phyloP scores from a whole-genome alignment of 2,888 invertebrate species.

The Habroteleia sp. region DNA sequence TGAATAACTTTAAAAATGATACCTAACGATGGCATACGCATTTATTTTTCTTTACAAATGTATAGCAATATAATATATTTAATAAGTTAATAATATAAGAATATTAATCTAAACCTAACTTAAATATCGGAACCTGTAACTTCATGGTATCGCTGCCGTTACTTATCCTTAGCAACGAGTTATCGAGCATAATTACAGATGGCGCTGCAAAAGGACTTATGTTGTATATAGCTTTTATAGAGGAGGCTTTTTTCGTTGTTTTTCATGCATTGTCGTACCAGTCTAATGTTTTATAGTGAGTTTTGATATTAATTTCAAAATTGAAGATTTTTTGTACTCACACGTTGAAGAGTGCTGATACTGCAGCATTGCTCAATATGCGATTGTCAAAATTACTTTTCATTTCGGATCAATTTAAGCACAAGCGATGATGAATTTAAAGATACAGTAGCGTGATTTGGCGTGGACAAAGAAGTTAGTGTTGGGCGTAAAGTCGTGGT shows the following conservation, averaged over 20 bases:
- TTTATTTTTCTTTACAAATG: too few relatives aligned
- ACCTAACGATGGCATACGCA: too few relatives aligned
- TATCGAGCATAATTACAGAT: neutral
- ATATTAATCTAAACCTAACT: too few relatives aligned
- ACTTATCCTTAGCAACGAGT: too few relatives aligned
- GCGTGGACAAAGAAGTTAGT: conserved; percentile 53
- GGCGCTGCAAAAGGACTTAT: conserved; percentile 7
- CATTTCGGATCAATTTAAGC: conserved; percentile 4
- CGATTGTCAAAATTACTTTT: conserved; percentile 6
- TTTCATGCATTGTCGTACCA: conserved; percentile 13
- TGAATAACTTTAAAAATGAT: too few relatives aligned
- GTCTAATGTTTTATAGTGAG: conserved; percentile 2
- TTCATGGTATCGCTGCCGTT: too few relatives aligned
- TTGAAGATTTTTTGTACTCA: neutral
- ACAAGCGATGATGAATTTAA: conserved; percentile 26
- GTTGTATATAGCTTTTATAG: conserved; percentile 14
- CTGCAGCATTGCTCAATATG: neutral
- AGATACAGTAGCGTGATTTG: conserved; percentile 46
- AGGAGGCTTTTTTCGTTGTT: conserved; percentile 8
- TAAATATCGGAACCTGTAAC: too few relatives aligned
- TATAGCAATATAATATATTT: too few relatives aligned
- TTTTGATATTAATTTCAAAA: conserved; percentile 9
- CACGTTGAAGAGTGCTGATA: neutral
- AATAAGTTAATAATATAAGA: too few relatives aligned
- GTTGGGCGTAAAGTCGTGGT: conserved; percentile 26